Evolutionary conservation across 2,888 invertebrate genomes (phyloP).

Genomic region (Aphidius colemani): DNA sequence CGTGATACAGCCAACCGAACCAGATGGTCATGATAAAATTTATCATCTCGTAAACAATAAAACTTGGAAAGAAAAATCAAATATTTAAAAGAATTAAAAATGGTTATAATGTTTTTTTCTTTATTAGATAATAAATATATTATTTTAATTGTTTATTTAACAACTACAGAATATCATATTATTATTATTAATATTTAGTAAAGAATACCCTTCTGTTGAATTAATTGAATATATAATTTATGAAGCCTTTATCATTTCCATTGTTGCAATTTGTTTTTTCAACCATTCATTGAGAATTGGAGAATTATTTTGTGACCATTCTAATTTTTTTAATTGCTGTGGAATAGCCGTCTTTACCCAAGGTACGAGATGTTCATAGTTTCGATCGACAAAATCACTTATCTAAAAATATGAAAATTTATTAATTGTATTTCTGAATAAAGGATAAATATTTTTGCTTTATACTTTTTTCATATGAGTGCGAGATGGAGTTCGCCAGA

Average conservation of each 20-base stretch:
- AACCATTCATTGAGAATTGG: constrained; percentile 32
- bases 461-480: constrained; percentile 31
- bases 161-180: no score
- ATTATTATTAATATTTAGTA: no score
- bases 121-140: no score
- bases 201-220: no score
- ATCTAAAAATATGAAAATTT: constrained; percentile 22
- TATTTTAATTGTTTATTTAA: no score
- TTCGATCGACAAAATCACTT: constrained; percentile 20
- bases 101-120: no score
- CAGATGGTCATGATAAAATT: no score
- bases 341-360: constrained; percentile 15
- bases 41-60: no score
- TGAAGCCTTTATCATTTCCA: not conserved
- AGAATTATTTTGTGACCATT: constrained; percentile 31
- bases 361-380: constrained; percentile 11
- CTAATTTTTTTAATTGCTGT: constrained; percentile 25
- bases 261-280: not conserved
- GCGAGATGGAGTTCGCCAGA: constrained; percentile 24
- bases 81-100: no score
- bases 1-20: no score
- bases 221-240: no score
- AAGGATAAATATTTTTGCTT: not conserved
- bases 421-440: not conserved
- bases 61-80: no score